Conservation (phyloP, 2,888 invertebrate genomes). For the Apeira syringaria region DNA sequence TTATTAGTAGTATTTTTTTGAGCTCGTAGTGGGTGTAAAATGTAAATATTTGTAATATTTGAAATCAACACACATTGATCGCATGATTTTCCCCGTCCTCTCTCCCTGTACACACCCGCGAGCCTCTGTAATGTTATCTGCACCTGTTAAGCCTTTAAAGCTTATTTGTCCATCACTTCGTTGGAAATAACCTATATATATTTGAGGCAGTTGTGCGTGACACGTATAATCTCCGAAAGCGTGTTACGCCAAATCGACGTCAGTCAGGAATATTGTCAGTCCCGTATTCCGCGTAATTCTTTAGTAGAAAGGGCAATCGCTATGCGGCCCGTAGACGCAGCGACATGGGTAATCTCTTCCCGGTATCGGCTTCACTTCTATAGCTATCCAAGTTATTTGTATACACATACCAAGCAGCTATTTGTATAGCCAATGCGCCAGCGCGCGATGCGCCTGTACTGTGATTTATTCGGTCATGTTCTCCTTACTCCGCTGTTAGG, state of each 20-base stretch:
- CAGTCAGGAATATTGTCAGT: conserved; percentile 31
- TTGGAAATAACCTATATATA: conserved; percentile 15
- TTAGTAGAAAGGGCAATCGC: conserved; percentile 34
- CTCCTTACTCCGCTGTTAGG: conserved; percentile 32
- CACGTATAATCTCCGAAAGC: conserved; percentile 38
- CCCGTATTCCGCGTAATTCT: conserved; percentile 41
- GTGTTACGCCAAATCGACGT: conserved; percentile 37
- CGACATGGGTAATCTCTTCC: conserved; percentile 20
- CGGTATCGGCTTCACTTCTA: conserved; percentile 22
- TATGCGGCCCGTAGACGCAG: conserved; percentile 8
- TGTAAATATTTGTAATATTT: too few relatives aligned
- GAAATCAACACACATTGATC: too few relatives aligned
- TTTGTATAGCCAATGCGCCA: conserved; percentile 37
- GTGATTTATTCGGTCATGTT: conserved; percentile 44
- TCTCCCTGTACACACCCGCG: too few relatives aligned
- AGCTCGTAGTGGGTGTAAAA: too few relatives aligned
- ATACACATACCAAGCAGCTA: too few relatives aligned
- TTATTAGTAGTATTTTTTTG: too few relatives aligned
- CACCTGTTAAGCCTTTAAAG: too few relatives aligned
- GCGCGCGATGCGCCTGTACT: conserved; percentile 31
- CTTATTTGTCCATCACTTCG: conserved; percentile 5
- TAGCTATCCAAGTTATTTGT: conserved; percentile 26
- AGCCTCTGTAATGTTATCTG: too few relatives aligned
- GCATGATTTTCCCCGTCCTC: too few relatives aligned
- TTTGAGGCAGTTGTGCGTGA: conserved; percentile 31